phyloP scores from a whole-genome alignment of 1,140 invertebrate species.

The Aphis craccivora region DNA sequence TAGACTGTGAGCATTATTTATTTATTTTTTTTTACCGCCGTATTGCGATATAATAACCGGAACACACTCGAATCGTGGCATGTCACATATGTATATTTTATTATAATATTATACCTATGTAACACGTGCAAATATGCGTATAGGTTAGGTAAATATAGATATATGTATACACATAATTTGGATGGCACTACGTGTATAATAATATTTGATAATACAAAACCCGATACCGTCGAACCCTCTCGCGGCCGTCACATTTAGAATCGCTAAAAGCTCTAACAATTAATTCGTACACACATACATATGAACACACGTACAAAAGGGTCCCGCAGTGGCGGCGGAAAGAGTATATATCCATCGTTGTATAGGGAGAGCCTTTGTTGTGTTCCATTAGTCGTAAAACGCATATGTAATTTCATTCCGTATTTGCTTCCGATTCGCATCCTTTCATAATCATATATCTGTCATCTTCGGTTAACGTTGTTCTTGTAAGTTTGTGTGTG shows the following conservation, averaged over 20 bases:
- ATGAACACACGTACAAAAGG: constrained; percentile 20
- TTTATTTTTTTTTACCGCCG: background rate
- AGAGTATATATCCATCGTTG: constrained; percentile 23
- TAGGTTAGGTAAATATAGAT: background rate
- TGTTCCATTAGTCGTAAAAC: constrained; percentile 56
- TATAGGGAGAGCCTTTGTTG: constrained; percentile 41
- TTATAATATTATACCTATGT: background rate
- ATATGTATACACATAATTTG: background rate
- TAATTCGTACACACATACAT: constrained; percentile 15
- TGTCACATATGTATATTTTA: background rate
- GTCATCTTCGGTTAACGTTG: constrained; percentile 52
- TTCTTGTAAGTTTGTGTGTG: background rate
- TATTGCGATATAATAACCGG: background rate
- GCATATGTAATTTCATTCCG: constrained; percentile 58
- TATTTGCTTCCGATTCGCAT: constrained; percentile 57
- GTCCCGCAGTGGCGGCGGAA: background rate
- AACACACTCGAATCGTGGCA: background rate
- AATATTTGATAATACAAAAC: constrained; percentile 35
- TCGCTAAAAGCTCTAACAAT: constrained; percentile 54
- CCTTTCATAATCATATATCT: constrained; percentile 56
- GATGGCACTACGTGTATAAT: background rate
- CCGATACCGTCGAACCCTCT: background rate
- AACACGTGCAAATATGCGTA: background rate
- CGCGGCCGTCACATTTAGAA: constrained; percentile 30
- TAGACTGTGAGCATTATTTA: background rate